These are phyloP conservation scores for Ariolimax columbianus DNA, from an alignment of 2,888 invertebrate species.

Conservation along the genomic window DNA sequence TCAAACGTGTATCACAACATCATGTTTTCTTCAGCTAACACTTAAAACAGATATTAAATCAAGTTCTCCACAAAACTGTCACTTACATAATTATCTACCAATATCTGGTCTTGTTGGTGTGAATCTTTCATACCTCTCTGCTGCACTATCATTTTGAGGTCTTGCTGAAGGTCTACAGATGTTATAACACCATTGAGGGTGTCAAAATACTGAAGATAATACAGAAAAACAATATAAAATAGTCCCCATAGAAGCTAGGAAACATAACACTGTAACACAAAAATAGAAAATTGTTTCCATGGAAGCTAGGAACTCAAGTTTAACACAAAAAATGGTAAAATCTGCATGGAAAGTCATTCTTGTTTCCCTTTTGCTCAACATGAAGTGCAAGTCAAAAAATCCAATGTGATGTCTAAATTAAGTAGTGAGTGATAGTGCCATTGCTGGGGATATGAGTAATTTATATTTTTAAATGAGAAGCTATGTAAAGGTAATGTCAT, in stretches of 20 bases:
- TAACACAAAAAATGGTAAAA: too few relatives aligned
- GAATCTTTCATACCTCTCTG: conserved; percentile 82
- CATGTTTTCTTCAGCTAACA: too few relatives aligned
- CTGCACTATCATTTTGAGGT: conserved; percentile 84
- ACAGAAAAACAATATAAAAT: background rate
- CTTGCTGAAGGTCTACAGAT: conserved; percentile 82
- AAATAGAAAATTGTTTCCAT: background rate
- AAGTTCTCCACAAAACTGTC: background rate
- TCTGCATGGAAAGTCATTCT: too few relatives aligned
- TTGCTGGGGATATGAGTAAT: too few relatives aligned
- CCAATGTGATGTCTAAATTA: too few relatives aligned
- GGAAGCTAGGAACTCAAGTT: background rate
- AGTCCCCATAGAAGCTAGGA: background rate
- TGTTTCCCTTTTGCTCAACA: too few relatives aligned
- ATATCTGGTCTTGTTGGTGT: conserved; percentile 88
- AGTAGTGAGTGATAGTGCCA: too few relatives aligned
- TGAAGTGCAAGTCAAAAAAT: too few relatives aligned
- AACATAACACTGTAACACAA: too few relatives aligned
- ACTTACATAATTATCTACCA: conserved; percentile 91
- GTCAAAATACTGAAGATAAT: conserved; percentile 83
- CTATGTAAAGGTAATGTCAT: too few relatives aligned
- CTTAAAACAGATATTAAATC: background rate
- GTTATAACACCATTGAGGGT: conserved; percentile 85
- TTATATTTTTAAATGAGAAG: too few relatives aligned
- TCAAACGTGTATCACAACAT: too few relatives aligned